A percentile compares a stretch with the other conserved stretches of the same genome.
Conservation (phyloP, 2,888 invertebrate species). For the Pseudococcus viburni region DNA sequence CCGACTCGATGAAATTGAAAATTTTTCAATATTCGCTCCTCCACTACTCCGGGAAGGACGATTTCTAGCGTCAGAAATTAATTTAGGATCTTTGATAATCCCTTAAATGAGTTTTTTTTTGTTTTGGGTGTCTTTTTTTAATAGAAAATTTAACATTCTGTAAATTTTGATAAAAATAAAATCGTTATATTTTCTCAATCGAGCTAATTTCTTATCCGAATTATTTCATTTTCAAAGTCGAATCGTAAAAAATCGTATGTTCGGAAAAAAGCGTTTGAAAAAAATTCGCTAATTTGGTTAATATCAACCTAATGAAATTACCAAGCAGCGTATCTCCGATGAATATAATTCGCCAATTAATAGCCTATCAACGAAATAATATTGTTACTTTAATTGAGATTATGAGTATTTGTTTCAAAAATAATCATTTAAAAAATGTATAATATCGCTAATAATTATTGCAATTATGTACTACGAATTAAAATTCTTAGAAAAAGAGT, state of each 20-base stretch:
- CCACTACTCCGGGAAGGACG: too few relatives aligned
- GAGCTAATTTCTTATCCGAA: not conserved
- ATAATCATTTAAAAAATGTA: not conserved
- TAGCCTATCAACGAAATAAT: not conserved
- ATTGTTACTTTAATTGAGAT: not conserved
- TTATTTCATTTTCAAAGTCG: not conserved
- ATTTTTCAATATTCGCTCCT: too few relatives aligned
- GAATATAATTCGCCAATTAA: not conserved
- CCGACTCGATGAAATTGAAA: too few relatives aligned
- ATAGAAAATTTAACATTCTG: too few relatives aligned
- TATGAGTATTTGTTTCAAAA: not conserved
- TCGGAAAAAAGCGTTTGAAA: not conserved
- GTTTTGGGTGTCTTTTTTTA: too few relatives aligned
- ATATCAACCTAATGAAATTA: not conserved
- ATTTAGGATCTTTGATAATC: too few relatives aligned
- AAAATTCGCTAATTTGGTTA: not conserved
- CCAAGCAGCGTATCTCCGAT: not conserved
- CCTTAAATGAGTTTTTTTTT: too few relatives aligned
- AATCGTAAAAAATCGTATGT: not conserved
- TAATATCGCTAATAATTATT: not conserved
- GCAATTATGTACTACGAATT: not conserved
- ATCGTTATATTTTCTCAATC: not conserved
- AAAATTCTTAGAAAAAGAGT: not conserved
- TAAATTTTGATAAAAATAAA: too few relatives aligned
- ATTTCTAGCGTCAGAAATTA: too few relatives aligned